A percentile compares a stretch with the other conserved stretches of the same genome.
Evolutionary conservation across 2,113 vertebrate species (phyloP).

Genomic region (Ammodytes dubius): DNA sequence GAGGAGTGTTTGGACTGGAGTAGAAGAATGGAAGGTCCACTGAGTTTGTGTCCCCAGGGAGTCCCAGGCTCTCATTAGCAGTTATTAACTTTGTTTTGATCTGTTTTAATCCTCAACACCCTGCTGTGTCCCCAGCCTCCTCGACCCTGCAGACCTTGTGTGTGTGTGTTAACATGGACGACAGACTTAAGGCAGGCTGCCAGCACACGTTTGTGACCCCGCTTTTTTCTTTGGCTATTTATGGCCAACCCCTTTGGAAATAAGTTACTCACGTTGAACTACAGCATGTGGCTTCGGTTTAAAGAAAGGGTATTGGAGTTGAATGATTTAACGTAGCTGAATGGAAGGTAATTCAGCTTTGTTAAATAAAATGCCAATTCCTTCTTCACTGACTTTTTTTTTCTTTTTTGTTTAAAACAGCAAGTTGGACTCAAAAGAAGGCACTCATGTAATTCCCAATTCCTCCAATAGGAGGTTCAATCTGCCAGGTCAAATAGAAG

Average conservation of each 20-base stretch:
- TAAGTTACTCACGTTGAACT: slow-evolving; percentile 64
- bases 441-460: background rate
- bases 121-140: slow-evolving; percentile 63
- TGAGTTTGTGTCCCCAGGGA: slow-evolving; percentile 65
- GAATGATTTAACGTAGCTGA: slow-evolving; percentile 71
- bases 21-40: slow-evolving; percentile 58
- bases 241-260: slow-evolving; percentile 64
- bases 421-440: slow-evolving; percentile 33
- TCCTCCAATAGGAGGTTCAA: slow-evolving; percentile 30
- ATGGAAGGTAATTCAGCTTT: slow-evolving; percentile 50
- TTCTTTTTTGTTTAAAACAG: slow-evolving; percentile 40
- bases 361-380: slow-evolving; percentile 60
- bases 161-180: slow-evolving; percentile 42
- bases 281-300: slow-evolving; percentile 59
- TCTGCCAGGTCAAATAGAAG: slow-evolving; percentile 22
- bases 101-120: slow-evolving; percentile 81
- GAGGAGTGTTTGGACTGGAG: slow-evolving; percentile 46
- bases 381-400: slow-evolving; percentile 56
- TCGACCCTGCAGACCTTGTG: slow-evolving; percentile 42
- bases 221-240: slow-evolving; percentile 58
- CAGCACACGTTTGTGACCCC: slow-evolving; percentile 66
- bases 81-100: slow-evolving; percentile 86
- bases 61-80: slow-evolving; percentile 81
- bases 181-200: slow-evolving; percentile 62
- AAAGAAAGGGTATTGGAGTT: slow-evolving; percentile 62